Evolutionary conservation across 2,797 vertebrate species (phyloP), one percentile per base, ranked within the genome.

Genomic region (Lindbergichthys nudifrons): DNA sequence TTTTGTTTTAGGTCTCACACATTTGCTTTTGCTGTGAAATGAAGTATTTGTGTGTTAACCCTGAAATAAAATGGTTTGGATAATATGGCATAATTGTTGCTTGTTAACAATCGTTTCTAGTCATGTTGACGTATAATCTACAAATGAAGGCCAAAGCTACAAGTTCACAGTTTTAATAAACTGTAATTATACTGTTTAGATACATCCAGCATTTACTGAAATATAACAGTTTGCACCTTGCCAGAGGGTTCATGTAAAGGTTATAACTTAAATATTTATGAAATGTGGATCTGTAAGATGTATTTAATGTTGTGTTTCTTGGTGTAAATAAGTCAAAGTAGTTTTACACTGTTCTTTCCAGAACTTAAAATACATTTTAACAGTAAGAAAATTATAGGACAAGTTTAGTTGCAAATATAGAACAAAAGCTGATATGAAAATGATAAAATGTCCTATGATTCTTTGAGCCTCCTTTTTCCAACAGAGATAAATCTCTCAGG

Each of bases 391-490:
- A n/a, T 10, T 10, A 26, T 18, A 10, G 2, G 45, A 8, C 10
- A 62, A 21, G 48, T 67, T 52, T 14, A 58, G 2, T 51, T 46
- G 46, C 9, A 61, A 65, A 67, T 65, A 26, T 19, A 36, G 32
- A 36, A 36, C 32, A 36, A 36, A 6, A 66, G 54, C 46, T 52
- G 32, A 62, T 46, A 32, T 57, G 18, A 19, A 41, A 42, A 47
- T 63, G 52, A 75, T 58, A 54, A 72, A 72, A 46, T 57, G 56
- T 53, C 61, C 52, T 7, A 66, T 45, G 56, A 67, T 59, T 67
- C 7, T 53, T 60, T 53, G 65, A 13, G 2, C 16, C 42, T 50
- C 26, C 26, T 75, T 23, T 43, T 62, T 63, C n/a, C 41, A 51
- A 63, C 47, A 58, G 43, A 73, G 64, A 66, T 12, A 4, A 26